Base-by-base conservation (phyloP, 2,888 invertebrate species). In the Chrysina gloriosa region DNA sequence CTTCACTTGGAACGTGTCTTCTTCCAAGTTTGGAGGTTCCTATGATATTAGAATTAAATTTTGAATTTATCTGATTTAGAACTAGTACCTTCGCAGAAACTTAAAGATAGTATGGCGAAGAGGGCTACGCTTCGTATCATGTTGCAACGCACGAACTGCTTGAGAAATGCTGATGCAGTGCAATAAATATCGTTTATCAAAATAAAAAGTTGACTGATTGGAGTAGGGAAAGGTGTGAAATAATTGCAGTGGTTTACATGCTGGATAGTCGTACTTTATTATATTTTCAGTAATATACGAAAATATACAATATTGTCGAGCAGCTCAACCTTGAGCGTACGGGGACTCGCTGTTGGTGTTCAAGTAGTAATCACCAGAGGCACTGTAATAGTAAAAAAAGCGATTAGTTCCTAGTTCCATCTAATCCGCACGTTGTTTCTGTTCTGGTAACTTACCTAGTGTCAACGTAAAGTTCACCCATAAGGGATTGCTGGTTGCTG, bases 321-420 rank as follows among this genome's bases (percentile, higher is more conserved):
- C 9, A n/a, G 9, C 39, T 14, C 11, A 39, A 29, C 69, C 71
- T 52, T 66, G 65, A 14, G 74, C 81, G 64, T 71, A 83, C 0
- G 83, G 83, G 1, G 76, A 65, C 1, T 64, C 63, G 1, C 68
- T 72, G 58, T 79, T 79, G 0, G 82, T 79, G 0, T 76, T 75
- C 4, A 83, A 77, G 66, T 76, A 82, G 70, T 74, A 84, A 31
- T 78, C 75, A 3, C 84, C 84, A 2, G 67, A 70, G 3, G 77
- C 78, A 6, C 76, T 66, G 1, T 31, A 68, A 65, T 31, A 48
- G 65, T 16, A 54, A 65, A 19, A 39, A 66, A 34, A 31, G n/a
- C 34, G 31, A n/a, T n/a, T n/a, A n/a, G n/a, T n/a, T n/a, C n/a
- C 45, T 58, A 48, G 52, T 16, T 31, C 21, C 39, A 23, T 16